Evolutionary conservation across 2,797 vertebrate species (phyloP), one percentile per base, ranked within the genome.

Genomic region (Lophius americanus): DNA sequence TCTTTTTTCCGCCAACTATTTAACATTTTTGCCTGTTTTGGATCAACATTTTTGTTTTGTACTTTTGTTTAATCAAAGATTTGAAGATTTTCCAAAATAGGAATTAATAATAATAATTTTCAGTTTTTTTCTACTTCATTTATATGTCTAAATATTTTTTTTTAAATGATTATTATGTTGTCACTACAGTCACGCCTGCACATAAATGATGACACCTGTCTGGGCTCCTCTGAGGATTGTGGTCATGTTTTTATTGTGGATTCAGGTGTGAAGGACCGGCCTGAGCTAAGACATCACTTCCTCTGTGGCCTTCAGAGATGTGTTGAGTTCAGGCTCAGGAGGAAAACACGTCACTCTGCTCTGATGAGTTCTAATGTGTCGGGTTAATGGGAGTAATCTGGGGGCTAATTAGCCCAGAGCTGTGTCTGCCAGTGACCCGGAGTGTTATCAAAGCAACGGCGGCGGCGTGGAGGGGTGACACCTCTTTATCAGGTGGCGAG

Each of bases 331-430:
- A 64, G 64, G 77, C 68, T 64, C 71, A 3, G 71, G 38, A 75
- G 74, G 67, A 70, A 66, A 83, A 60, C 71, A 82, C 55, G 38
- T 76, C 78, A 66, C 70, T 62, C 73, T 76, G 60, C 79, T 85
- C 72, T 83, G 88, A 91, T 89, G 84, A 87, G 89, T 81, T 79
- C 84, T 91, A 93, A 94, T 89, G 92, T 91, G 90, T 92, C 77
- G 77, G 86, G 92, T 93, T 95, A 95, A 95, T 94, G 94, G 91
- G 87, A 76, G 85, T 90, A 93, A 95, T 95, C 92, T 92, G 82
- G 85, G 94, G 93, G 93, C 94, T 95, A 94, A 95, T 89, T 91
- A 95, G 85, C 82, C 79, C 70, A 78, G 54, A 59, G 14, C 57
- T 82, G 86, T 53, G 87, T 87, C 83, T 84, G 67, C 70, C 82